These are phyloP conservation scores for cat (Felis catus) DNA, from an alignment of 2,113 vertebrate genomes.

Conservation along the genomic window F.catus_Fca126_mat1.0 CM031419.1:13837001-13837500, in stretches of 20 bases:
- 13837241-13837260: neutral
- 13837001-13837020: constrained; percentile 96
- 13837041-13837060: constrained; percentile 99
- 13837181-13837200: neutral
- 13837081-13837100: neutral
- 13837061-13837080: constrained; percentile 94
- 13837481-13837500: constrained; percentile 39
- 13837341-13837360: neutral
- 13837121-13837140: neutral
- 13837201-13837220: neutral
- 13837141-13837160: neutral
- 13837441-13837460: constrained; percentile 97
- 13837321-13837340: neutral
- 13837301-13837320: neutral
- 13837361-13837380: neutral
- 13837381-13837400: constrained; percentile 92
- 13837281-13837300: neutral
- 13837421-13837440: constrained; percentile 97
- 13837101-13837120: neutral
- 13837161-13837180: neutral
- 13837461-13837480: constrained; percentile 95
- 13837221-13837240: neutral
- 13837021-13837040: constrained; percentile 97
- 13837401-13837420: constrained; percentile 98
- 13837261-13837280: neutral